Conservation (phyloP, 1,140 invertebrate genomes). For the Drosophila insularis region DNA sequence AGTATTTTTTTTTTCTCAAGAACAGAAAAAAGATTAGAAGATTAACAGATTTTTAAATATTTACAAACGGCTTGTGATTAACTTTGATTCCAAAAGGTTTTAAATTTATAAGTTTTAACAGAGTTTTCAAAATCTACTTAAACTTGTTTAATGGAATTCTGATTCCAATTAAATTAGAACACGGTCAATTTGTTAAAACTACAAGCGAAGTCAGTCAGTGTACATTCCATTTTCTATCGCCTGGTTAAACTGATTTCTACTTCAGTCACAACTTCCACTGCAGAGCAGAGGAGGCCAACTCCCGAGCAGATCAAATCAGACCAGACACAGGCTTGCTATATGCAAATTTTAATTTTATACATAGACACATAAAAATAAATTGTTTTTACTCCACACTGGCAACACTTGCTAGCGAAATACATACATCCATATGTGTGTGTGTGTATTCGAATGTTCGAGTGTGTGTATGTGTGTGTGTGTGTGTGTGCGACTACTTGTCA, state of each 20-base stretch:
- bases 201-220: not conserved
- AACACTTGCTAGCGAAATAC: slow-evolving; percentile 62
- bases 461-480: slow-evolving; percentile 8
- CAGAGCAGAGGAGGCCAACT: slow-evolving; percentile 15
- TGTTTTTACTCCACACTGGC: slow-evolving; percentile 63
- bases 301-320: not conserved
- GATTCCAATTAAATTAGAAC: slow-evolving; percentile 2
- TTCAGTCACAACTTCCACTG: slow-evolving; percentile 38
- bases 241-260: slow-evolving; percentile 31
- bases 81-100: too few relatives aligned
- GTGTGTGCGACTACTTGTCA: slow-evolving; percentile 42
- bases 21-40: too few relatives aligned
- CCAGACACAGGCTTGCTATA: slow-evolving; percentile 42
- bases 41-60: too few relatives aligned
- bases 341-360: slow-evolving; percentile 77
- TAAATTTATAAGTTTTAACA: too few relatives aligned
- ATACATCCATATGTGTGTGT: slow-evolving; percentile 14
- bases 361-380: slow-evolving; percentile 77
- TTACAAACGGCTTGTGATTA: too few relatives aligned
- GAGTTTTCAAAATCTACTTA: too few relatives aligned
- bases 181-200: slow-evolving; percentile 19
- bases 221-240: not conserved
- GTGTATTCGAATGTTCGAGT: not conserved
- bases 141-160: not conserved
- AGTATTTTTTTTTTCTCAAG: too few relatives aligned